These are phyloP conservation scores for Teleogryllus occipitalis DNA, from an alignment of 1,140 invertebrate species.

Conservation along the genomic window DNA sequence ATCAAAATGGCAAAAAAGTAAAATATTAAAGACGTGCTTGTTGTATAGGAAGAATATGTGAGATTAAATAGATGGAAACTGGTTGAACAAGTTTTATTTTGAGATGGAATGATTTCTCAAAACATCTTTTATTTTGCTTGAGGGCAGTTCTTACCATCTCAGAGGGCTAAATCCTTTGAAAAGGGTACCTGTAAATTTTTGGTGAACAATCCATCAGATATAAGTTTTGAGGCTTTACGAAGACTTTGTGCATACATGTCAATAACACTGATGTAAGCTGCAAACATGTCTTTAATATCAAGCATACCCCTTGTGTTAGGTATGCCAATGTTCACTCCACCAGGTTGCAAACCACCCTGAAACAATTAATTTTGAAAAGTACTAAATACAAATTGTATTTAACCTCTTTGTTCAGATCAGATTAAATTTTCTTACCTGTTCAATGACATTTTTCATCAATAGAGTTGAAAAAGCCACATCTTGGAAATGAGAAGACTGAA, in stretches of 20 bases:
- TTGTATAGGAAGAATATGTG: too few species aligned
- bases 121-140: too few species aligned
- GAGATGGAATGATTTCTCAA: too few species aligned
- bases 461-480: conserved; percentile 40
- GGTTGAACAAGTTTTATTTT: too few species aligned
- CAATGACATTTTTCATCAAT: conserved; percentile 48
- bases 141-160: too few species aligned
- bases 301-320: conserved; percentile 42
- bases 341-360: conserved; percentile 44
- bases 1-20: too few species aligned
- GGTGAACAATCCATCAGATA: conserved; percentile 33
- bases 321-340: conserved; percentile 51
- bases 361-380: too few species aligned
- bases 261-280: conserved; percentile 47
- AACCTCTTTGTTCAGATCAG: not conserved
- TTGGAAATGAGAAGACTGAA: conserved; percentile 41
- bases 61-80: too few species aligned
- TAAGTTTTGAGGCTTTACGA: conserved; percentile 42
- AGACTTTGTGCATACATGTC: conserved; percentile 50
- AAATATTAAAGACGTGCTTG: too few species aligned
- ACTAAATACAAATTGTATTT: conserved; percentile 18
- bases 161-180: too few species aligned
- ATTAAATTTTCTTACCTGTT: conserved; percentile 38
- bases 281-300: conserved; percentile 46
- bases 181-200: conserved; percentile 40